Percentiles rank a stretch among this genome's conserved stretches.
Conservation (phyloP, 2,888 invertebrate genomes). For the Pheosia gnoma region DNA sequence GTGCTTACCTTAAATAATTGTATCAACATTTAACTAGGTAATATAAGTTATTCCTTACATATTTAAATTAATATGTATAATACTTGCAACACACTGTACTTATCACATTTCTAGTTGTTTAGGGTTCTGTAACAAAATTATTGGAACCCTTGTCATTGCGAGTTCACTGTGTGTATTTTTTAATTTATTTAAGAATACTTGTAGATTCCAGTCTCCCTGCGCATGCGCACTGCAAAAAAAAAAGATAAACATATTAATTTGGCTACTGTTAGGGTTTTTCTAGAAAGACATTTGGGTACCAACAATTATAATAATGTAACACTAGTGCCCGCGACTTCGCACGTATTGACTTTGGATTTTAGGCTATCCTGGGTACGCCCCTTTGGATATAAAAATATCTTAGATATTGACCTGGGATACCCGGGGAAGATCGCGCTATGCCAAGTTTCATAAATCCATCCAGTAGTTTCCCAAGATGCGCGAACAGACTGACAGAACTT, state of each 20-base stretch:
- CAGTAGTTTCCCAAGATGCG: no score
- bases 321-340: no score
- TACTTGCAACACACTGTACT: slow-evolving; percentile 1
- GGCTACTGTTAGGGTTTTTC: no score
- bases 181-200: slow-evolving; percentile 67
- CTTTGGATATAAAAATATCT: no score
- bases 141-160: background rate
- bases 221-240: slow-evolving; percentile 78
- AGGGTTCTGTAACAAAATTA: background rate
- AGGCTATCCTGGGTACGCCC: no score
- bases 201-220: slow-evolving; percentile 79
- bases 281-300: no score
- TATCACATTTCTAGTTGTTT: background rate
- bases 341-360: no score
- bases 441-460: no score
- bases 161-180: background rate
- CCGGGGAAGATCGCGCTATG: no score
- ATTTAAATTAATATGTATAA: background rate
- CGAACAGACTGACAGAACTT: no score
- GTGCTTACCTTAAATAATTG: slow-evolving; percentile 23
- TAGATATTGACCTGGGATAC: no score
- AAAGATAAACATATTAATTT: slow-evolving; percentile 7
- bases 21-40: slow-evolving; percentile 16
- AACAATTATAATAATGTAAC: no score
- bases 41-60: slow-evolving; percentile 3